Base-by-base conservation (phyloP, 2,797 vertebrate species). In the Enteromius argenteus region DNA sequence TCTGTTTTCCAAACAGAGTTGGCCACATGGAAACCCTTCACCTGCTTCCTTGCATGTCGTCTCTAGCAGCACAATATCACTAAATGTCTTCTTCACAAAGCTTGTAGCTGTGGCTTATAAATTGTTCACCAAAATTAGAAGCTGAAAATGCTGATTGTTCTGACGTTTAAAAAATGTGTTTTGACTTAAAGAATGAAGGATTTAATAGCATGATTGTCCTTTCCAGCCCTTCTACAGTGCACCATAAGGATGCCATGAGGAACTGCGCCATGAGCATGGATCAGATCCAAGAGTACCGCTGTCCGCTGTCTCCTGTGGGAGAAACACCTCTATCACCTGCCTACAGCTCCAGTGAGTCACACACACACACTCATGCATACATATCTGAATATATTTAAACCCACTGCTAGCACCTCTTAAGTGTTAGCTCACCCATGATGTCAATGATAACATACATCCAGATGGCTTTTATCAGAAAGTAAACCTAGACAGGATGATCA, bases 201-300 rank as follows among this genome's bases (percentile, higher is more conserved):
- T 30, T 66, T 85, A 68, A 81, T 62, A 37, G 68, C 64, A 68
- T 86, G 35, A 72, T 74, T 86, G 32, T 79, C 78, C 72, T 58
- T 89, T 89, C 42, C 93, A 99, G 97, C 32, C 92, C 96, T 0
- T 99, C 97, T 1, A 94, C 97, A 32, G 96, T 98, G 81, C 95
- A 96, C 88, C 96, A 98, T 90, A 97, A 97, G 91, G 98, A 99
- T n/a, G 93, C 97, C 77, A 97, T 99, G 93, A 95, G 97, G 90
- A 99, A 96, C 93, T 98, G 97, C 72, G 97, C 98, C 0, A 96
- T 99, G 94, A 99, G 98, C 39, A 97, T 99, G 96, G 97, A 99
- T 92, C 97, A 99, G 94, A 99, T 99, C 90, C 97, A 98, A 87
- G 98, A 99, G 90, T 96, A 97, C 81, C 97, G 97, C 90, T 96